phyloP scores from a whole-genome alignment of 1,140 invertebrate species.

The Hylaeus anthracinus region DNA sequence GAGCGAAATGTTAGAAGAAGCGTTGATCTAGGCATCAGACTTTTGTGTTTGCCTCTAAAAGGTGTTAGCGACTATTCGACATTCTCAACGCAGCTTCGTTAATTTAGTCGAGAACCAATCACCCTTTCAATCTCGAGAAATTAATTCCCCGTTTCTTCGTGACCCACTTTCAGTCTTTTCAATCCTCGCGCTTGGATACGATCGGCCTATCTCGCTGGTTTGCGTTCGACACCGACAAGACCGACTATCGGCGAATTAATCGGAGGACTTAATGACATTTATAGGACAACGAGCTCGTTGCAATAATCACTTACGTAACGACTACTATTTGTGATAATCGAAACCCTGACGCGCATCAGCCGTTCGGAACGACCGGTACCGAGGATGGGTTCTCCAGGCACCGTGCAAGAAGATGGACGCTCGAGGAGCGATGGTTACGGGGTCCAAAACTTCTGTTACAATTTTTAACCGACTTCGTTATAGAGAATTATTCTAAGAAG shows the following conservation, averaged over 20 bases:
- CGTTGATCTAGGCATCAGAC: no score
- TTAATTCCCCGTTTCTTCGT: conserved; percentile 19
- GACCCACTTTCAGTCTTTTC: conserved; percentile 14
- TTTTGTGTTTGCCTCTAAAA: neutral
- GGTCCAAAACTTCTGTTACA: no score
- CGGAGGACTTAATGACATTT: conserved; percentile 20
- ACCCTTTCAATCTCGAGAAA: conserved; percentile 17
- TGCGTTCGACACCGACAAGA: neutral
- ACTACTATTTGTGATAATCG: conserved; percentile 6
- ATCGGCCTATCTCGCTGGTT: neutral
- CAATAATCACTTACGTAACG: conserved; percentile 13
- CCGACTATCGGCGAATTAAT: conserved; percentile 35
- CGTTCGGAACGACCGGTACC: neutral
- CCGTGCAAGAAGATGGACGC: no score
- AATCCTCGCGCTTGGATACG: neutral
- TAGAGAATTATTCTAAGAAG: no score
- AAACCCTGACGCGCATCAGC: conserved; percentile 11
- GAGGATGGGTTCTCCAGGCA: neutral
- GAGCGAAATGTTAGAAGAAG: no score
- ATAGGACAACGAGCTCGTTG: conserved; percentile 1
- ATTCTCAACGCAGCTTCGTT: neutral
- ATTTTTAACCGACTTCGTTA: no score
- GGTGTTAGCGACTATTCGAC: neutral
- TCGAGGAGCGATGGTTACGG: no score
- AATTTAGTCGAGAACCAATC: neutral